These are phyloP conservation scores for Cyphomyrmex costatus DNA, from an alignment of 1,140 invertebrate species.

Conservation along the genomic window DNA sequence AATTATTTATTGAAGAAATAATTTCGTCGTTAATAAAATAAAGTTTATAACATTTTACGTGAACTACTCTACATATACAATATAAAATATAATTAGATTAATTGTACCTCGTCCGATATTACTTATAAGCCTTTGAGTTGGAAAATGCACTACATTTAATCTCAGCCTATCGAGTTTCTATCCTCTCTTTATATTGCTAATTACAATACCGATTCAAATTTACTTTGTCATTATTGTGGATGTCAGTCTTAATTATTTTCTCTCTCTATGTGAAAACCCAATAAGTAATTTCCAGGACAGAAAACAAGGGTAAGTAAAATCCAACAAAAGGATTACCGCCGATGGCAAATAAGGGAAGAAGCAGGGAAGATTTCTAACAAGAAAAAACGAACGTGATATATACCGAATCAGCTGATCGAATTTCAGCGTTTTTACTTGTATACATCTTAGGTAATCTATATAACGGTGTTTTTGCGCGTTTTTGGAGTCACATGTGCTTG, in stretches of 20 bases:
- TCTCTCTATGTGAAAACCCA: neutral
- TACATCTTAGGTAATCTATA: neutral
- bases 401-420: slow-evolving; percentile 19
- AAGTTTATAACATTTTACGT: neutral
- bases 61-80: neutral
- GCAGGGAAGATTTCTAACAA: slow-evolving; percentile 35
- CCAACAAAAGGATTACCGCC: neutral
- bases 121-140: neutral
- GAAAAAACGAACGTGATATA: slow-evolving; percentile 16
- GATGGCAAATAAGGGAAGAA: slow-evolving; percentile 30
- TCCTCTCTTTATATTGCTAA: neutral
- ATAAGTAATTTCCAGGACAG: neutral
- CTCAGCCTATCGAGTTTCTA: neutral
- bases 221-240: neutral
- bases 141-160: slow-evolving; percentile 7
- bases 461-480: neutral
- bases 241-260: neutral
- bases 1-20: neutral
- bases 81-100: neutral
- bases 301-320: slow-evolving; percentile 14
- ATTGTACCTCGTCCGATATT: neutral
- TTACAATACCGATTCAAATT: neutral
- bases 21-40: neutral
- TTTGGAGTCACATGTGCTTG: slow-evolving; percentile 19
- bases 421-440: slow-evolving; percentile 24